phyloP scores from a whole-genome alignment of 2,888 invertebrate species.

The Pardosa pseudoannulata region DNA sequence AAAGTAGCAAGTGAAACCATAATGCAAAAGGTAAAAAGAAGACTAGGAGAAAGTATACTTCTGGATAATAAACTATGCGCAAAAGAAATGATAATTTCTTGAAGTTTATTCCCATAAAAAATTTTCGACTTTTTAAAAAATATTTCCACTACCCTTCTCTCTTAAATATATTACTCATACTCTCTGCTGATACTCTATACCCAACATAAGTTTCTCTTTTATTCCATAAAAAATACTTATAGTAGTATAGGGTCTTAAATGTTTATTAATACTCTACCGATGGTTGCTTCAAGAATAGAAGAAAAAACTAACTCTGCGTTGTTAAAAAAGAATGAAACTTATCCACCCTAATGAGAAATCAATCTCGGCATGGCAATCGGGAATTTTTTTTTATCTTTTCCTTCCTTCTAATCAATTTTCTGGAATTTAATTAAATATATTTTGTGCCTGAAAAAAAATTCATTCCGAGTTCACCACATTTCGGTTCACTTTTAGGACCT shows the following conservation, averaged over 20 bases:
- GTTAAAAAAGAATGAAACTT: neutral
- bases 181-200: too few relatives aligned
- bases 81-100: too few relatives aligned
- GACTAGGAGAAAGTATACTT: too few relatives aligned
- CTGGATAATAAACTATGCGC: too few relatives aligned
- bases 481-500: neutral
- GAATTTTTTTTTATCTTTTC: too few relatives aligned
- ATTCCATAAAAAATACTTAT: neutral
- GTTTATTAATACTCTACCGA: neutral
- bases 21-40: too few relatives aligned
- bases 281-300: neutral
- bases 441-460: constrained; percentile 1
- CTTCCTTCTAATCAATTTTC: constrained; percentile 8
- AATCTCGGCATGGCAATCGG: neutral
- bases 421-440: constrained; percentile 19
- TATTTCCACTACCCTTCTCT: too few relatives aligned
- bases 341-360: constrained; percentile 8
- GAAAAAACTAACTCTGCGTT: neutral
- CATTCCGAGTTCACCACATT: neutral
- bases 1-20: too few relatives aligned
- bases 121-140: too few relatives aligned
- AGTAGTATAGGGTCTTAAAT: neutral
- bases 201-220: too few relatives aligned
- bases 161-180: too few relatives aligned
- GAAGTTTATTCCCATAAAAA: too few relatives aligned